These are phyloP conservation scores for Phengaris alcon DNA, from an alignment of 2,888 invertebrate species.

Conservation along the genomic window DNA sequence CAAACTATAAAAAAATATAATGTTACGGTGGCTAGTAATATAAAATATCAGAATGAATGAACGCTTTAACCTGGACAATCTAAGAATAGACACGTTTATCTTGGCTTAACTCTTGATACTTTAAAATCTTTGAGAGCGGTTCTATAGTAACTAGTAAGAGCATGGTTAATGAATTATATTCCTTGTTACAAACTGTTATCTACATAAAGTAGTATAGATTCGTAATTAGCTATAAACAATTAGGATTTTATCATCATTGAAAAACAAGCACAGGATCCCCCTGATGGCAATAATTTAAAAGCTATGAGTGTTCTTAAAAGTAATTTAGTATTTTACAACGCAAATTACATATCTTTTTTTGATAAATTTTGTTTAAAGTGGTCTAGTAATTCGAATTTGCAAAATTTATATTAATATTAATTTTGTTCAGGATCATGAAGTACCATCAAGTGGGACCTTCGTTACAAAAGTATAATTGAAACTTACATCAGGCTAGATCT, in stretches of 20 bases:
- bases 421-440: neutral
- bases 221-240: neutral
- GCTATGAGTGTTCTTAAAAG: too few species aligned
- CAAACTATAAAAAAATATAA: neutral
- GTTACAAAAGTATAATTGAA: neutral
- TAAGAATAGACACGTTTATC: conserved; percentile 38
- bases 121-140: conserved; percentile 36
- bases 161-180: conserved; percentile 22
- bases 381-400: neutral
- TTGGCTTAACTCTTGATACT: conserved; percentile 35
- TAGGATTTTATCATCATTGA: neutral
- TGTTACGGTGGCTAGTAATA: conserved; percentile 6
- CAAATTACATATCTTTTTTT: neutral
- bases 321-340: neutral
- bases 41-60: conserved; percentile 31
- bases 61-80: conserved; percentile 39
- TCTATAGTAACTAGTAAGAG: conserved; percentile 30
- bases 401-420: neutral
- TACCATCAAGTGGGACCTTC: conserved; percentile 20
- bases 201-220: neutral
- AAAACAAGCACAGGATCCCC: neutral
- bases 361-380: neutral
- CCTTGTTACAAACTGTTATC: neutral
- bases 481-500: neutral
- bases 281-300: conserved; percentile 16